Evolutionary conservation across 2,113 vertebrate genomes (phyloP).

Genomic region (Bombycilla garrulus): DNA sequence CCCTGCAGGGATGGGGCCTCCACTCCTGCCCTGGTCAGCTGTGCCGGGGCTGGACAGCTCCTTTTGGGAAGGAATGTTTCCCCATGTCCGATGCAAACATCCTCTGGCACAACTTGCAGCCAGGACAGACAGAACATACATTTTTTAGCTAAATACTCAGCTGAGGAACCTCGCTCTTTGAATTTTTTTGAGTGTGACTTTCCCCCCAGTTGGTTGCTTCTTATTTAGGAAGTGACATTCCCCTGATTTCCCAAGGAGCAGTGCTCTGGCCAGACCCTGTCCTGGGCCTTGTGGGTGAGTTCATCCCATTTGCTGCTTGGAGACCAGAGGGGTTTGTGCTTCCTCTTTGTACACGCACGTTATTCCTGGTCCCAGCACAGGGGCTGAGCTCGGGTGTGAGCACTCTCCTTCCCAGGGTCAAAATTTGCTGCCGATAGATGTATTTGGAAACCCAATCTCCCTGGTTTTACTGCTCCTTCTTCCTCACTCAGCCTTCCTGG

Average conservation of each 20-base stretch:
- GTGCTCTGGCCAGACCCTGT: not conserved
- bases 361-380: not conserved
- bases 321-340: not conserved
- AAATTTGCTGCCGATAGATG: not conserved
- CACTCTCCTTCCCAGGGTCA: not conserved
- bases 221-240: not conserved
- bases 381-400: not conserved
- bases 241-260: accelerated
- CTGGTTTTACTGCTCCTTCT: not conserved
- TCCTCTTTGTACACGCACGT: accelerated
- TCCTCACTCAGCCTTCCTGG: not conserved
- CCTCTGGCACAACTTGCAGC: not conserved
- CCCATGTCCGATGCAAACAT: not conserved
- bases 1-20: too few relatives aligned
- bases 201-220: accelerated
- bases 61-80: too few relatives aligned
- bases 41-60: not conserved
- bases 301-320: not conserved
- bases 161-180: not conserved
- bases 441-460: not conserved
- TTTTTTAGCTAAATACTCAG: not conserved
- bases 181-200: not conserved
- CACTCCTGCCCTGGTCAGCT: not conserved
- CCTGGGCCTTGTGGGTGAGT: too few relatives aligned
- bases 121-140: not conserved